Conservation (phyloP, 2,888 invertebrate genomes). For the Sericinus montela region DNA sequence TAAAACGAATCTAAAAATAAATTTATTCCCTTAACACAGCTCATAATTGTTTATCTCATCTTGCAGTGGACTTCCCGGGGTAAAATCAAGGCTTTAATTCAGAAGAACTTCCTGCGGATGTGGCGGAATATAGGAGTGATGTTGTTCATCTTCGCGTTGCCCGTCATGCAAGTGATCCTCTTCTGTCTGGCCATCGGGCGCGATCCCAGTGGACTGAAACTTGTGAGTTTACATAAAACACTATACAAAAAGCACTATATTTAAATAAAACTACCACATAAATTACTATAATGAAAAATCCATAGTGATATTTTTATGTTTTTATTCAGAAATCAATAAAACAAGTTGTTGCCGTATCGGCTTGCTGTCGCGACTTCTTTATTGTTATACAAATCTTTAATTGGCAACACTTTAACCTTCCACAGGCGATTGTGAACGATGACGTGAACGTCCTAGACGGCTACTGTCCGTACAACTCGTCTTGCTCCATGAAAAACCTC, state of each 20-base stretch:
- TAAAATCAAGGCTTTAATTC: slow-evolving; percentile 90
- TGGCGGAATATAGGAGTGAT: slow-evolving; percentile 96
- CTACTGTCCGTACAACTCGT: slow-evolving; percentile 75
- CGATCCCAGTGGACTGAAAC: slow-evolving; percentile 88
- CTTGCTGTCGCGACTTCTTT: too few species aligned
- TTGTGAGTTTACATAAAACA: slow-evolving; percentile 88
- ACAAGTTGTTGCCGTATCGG: too few species aligned
- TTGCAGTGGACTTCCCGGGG: slow-evolving; percentile 86
- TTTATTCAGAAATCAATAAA: too few species aligned
- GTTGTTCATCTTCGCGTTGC: slow-evolving; percentile 95
- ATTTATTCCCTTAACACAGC: too few species aligned
- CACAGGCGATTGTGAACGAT: slow-evolving; percentile 69
- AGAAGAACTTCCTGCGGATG: slow-evolving; percentile 94
- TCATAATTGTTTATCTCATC: background rate
- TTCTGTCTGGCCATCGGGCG: slow-evolving; percentile 95
- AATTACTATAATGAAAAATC: too few species aligned
- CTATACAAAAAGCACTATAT: too few species aligned
- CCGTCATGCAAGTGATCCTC: slow-evolving; percentile 96
- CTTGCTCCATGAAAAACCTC: slow-evolving; percentile 85
- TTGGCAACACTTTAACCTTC: too few species aligned
- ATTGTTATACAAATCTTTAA: too few species aligned
- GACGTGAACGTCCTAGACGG: slow-evolving; percentile 63
- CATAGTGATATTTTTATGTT: too few species aligned
- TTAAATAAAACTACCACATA: too few species aligned
- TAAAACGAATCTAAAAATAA: too few species aligned